Conservation (phyloP, 1,140 invertebrate genomes). For the Anastrepha obliqua region DNA sequence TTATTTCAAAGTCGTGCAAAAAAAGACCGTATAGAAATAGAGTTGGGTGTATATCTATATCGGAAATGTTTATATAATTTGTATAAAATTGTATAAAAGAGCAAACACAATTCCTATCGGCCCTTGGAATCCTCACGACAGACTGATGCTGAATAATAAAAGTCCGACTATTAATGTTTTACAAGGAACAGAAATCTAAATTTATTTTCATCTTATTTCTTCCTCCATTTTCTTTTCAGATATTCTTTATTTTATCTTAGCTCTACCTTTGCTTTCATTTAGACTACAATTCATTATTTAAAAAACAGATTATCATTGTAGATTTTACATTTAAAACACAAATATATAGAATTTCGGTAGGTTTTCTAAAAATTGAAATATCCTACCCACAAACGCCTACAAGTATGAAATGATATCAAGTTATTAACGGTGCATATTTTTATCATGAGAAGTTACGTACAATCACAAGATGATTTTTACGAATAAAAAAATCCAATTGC, state of each 20-base stretch:
- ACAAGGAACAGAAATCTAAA: slow-evolving; percentile 49
- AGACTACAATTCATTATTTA: slow-evolving; percentile 22
- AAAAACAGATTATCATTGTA: slow-evolving; percentile 3
- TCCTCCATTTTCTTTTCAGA: slow-evolving; percentile 15
- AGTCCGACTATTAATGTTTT: background rate
- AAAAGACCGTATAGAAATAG: too few species aligned
- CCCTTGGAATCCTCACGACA: too few species aligned
- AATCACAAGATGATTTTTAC: background rate
- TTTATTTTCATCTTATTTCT: slow-evolving; percentile 38
- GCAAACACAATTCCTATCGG: too few species aligned
- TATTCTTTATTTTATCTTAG: background rate
- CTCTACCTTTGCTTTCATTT: slow-evolving; percentile 24
- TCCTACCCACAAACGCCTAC: background rate
- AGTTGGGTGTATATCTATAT: too few species aligned
- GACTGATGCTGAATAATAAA: background rate
- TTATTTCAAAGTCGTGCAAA: too few species aligned
- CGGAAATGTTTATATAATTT: too few species aligned
- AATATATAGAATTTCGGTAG: background rate
- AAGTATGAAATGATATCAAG: slow-evolving; percentile 12
- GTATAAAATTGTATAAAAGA: too few species aligned
- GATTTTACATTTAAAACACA: slow-evolving; percentile 15
- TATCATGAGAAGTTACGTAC: background rate
- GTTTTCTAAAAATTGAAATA: slow-evolving; percentile 14
- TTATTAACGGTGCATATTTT: background rate
- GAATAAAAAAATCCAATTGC: background rate